Base-by-base conservation (phyloP, 2,888 invertebrate genomes). In the Metellina segmentata region DNA sequence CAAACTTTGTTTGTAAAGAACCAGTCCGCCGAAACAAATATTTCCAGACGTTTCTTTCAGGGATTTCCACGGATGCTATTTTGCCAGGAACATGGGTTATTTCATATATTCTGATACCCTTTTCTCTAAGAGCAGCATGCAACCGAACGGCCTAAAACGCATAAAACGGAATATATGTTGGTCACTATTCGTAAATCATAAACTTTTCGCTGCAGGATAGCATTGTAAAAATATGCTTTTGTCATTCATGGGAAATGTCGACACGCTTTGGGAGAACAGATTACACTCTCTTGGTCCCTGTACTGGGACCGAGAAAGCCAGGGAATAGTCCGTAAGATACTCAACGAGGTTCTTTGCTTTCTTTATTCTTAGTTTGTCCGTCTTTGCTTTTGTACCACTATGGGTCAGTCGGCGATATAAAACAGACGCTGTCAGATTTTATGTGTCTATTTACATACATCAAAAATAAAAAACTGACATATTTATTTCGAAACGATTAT, bases 121-220 rank as follows among this genome's bases (percentile, higher is more conserved):
- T n/a, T 52, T 19, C n/a, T 48, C 77, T 77, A 49, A 77, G 52
- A 51, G n/a, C 19, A 51, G 19, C 8, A 9, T 51, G 51, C n/a
- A 6, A 16, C 49, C 34, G 16, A 74, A 85, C 20, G 20, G 53
- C 53, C 11, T 53, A 61, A 13, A 16, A 34, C 6, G 34, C 34
- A 81, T 16, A 61, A 72, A 88, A 53, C 49, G 11, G 34, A 72
- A 81, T 52, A 81, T 34, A 81, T 48, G 81, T 61, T 88, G 87
- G 87, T 88, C 87, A 88, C 61, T 88, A 72, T 74, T 74, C 74
- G 71, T 52, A 77, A 81, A 88, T 81, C 70, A 81, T 34, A 79
- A 20, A 13, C 52, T 20, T 51, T 61, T 61, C 52, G 78, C 78
- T 19, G 13, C 71, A 70, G 75, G 70, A 74, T 53, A 19, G 72